Evolutionary conservation across 2,113 vertebrate genomes (phyloP), one percentile per base, ranked within the genome.

Genomic region (Chamaetylas fuelleborni): DNA sequence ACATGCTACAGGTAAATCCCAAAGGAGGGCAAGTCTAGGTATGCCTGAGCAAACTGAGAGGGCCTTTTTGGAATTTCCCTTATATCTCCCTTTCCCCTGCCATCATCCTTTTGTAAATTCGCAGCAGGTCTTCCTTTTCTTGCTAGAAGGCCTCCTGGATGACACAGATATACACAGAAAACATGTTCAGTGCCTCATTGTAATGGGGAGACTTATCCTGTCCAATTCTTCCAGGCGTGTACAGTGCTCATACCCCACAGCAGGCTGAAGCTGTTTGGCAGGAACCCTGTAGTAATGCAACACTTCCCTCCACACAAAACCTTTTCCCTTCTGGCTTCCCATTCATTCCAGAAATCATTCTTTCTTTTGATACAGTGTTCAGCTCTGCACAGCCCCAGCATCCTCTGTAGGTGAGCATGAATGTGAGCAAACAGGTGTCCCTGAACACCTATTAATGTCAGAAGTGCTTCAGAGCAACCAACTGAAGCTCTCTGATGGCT

Each of bases 11-110:
- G 42, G 88, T 96, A 96, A 92, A 81, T 91, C 95, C 72, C 80
- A 88, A 78, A 40, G 76, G 51, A 88, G 73, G 92, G 77, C 95
- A 97, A 94, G 96, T 96, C 96, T 88, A 83, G 91, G 82, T 95
- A 88, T 78, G 96, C 80, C 91, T 74, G 60, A 88, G 72, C 88
- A 94, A 94, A 92, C 64, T 85, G 56, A 94, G 76, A 95, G 72
- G 79, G 90, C 92, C 47, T 4, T 96, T 66, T 76, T 92, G 95
- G 95, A 97, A 96, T 95, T 96, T 94, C 94, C 94, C 95, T 93
- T 86, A 0, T 33, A 92, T 43, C 66, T 90, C 70, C 73, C 76
- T 86, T 86, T 86, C 53, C 47, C 38, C 40, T 83, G 62, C 71
- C 62, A 82, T 64, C 77, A 86, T 43, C 28, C 72, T 67, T 74